phyloP scores from a whole-genome alignment of 2,888 invertebrate genomes.

The Agriopis leucophaearia region DNA sequence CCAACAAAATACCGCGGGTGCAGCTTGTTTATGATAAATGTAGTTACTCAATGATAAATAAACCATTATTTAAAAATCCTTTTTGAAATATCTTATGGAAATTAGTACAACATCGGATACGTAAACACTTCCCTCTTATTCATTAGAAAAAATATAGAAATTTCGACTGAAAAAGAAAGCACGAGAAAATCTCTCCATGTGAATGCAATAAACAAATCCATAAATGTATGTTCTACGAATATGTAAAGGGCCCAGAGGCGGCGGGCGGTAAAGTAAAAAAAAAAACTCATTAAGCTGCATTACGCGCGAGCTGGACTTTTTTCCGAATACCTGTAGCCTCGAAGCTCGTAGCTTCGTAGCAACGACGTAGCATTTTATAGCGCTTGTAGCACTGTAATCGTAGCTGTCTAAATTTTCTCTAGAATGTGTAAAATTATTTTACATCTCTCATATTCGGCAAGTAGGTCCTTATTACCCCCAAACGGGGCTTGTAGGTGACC shows the following conservation, averaged over 20 bases:
- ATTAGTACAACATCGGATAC: no score
- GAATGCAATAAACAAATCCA: slow-evolving; percentile 10
- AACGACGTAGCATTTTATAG: slow-evolving; percentile 19
- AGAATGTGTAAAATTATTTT: no score
- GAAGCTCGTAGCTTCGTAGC: slow-evolving; percentile 13
- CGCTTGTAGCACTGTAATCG: neutral
- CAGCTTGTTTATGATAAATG: no score
- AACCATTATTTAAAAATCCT: no score
- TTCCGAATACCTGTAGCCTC: slow-evolving; percentile 9
- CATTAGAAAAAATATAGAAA: slow-evolving; percentile 9
- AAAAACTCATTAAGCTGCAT: slow-evolving; percentile 34
- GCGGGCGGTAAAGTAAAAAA: slow-evolving; percentile 13
- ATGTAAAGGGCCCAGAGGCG: neutral
- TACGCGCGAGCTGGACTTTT: slow-evolving; percentile 21
- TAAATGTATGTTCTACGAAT: neutral
- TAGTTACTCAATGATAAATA: no score
- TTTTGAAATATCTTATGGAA: no score
- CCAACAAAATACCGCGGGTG: no score
- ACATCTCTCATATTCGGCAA: no score
- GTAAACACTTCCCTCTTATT: neutral
- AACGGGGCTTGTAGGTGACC: no score
- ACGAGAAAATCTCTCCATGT: slow-evolving; percentile 3
- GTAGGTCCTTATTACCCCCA: no score
- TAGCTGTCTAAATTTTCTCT: neutral
- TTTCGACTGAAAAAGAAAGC: slow-evolving; percentile 9